Conservation (phyloP, 2,888 invertebrate genomes). For the Tipula vernalis region DNA sequence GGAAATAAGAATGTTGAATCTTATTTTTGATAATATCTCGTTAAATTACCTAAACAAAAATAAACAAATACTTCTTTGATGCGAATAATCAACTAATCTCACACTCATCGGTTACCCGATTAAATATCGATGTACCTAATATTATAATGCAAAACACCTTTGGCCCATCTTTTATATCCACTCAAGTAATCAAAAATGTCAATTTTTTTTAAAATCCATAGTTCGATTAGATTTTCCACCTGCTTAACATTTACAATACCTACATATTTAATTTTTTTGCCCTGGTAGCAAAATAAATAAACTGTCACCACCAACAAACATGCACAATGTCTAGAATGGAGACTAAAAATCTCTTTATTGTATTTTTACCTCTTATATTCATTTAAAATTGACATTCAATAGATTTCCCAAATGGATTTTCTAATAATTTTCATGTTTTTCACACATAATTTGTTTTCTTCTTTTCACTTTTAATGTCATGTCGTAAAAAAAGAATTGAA, state of each 20-base stretch:
- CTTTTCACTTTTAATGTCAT: neutral
- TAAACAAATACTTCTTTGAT: no score
- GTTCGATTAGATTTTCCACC: neutral
- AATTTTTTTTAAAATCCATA: neutral
- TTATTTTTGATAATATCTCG: no score
- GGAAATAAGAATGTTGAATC: no score
- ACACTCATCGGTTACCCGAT: neutral
- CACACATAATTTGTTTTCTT: neutral
- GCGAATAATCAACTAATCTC: neutral
- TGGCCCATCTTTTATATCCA: neutral
- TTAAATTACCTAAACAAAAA: no score
- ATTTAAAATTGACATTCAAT: neutral
- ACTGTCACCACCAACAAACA: neutral
- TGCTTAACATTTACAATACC: neutral
- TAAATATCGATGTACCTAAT: neutral
- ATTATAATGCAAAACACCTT: neutral
- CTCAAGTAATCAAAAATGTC: neutral
- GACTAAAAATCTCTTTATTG: neutral
- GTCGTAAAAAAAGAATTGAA: neutral
- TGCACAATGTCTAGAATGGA: neutral
- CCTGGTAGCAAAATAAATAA: neutral
- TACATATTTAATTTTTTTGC: neutral
- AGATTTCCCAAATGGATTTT: conserved; percentile 4
- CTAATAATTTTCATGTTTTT: conserved; percentile 4
- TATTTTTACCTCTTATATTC: neutral